Evolutionary conservation across 1,140 invertebrate genomes (phyloP).

Genomic region (Metopolophium dirhodum): DNA sequence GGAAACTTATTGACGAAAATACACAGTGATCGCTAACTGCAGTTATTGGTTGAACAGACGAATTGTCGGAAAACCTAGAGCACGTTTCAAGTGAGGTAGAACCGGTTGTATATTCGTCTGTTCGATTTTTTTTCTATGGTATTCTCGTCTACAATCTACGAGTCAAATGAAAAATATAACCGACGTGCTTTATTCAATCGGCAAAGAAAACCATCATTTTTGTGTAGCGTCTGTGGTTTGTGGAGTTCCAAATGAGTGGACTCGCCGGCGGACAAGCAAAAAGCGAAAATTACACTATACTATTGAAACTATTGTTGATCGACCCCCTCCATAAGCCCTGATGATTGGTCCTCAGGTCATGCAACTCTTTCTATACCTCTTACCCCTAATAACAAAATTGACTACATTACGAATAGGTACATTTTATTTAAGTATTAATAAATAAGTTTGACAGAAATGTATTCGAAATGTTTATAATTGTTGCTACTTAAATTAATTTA

Average conservation of each 20-base stretch:
- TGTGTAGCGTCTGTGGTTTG: slow-evolving; percentile 34
- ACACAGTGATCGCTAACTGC: neutral
- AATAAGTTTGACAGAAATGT: neutral
- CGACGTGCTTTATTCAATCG: slow-evolving; percentile 31
- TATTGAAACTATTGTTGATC: neutral
- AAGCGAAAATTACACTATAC: slow-evolving; percentile 38
- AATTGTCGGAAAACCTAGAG: slow-evolving; percentile 23
- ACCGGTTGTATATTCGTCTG: neutral
- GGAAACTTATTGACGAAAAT: slow-evolving; percentile 28
- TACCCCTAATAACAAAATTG: neutral
- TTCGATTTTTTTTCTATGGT: neutral
- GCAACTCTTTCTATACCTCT: slow-evolving; percentile 21
- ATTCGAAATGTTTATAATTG: neutral
- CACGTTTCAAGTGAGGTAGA: slow-evolving; percentile 35
- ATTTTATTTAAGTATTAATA: neutral
- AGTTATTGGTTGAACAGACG: neutral
- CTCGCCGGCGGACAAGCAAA: slow-evolving; percentile 6
- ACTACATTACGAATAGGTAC: neutral
- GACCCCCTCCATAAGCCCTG: neutral
- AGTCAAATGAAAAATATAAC: slow-evolving; percentile 5
- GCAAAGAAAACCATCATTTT: slow-evolving; percentile 42
- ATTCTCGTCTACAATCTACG: neutral
- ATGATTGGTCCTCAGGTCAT: slow-evolving; percentile 22
- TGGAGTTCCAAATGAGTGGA: slow-evolving; percentile 39
- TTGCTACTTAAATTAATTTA: neutral